These are phyloP conservation scores for Odontomachus brunneus DNA, from an alignment of 1,140 invertebrate species.

Conservation along the genomic window DNA sequence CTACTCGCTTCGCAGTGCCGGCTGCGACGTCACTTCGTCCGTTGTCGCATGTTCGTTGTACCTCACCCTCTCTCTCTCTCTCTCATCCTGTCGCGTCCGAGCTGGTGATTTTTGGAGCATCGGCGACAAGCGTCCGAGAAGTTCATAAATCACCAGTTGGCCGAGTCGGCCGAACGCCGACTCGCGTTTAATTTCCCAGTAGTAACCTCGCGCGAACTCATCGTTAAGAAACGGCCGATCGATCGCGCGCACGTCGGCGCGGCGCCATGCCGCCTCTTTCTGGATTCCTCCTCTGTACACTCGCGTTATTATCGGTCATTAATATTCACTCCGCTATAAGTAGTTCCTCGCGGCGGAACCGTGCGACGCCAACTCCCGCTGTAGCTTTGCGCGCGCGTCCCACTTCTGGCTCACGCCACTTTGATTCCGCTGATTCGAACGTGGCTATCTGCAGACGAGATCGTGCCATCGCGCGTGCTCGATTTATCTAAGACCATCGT, in stretches of 20 bases:
- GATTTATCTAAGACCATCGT: too few species aligned
- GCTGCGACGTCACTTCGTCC: constrained; percentile 17
- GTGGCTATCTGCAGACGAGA: too few species aligned
- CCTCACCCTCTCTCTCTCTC: constrained; percentile 11
- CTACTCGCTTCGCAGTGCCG: constrained; percentile 16
- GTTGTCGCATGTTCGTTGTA: constrained; percentile 42
- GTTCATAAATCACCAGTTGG: constrained; percentile 28
- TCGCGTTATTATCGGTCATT: constrained; percentile 1
- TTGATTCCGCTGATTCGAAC: too few species aligned
- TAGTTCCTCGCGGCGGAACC: too few species aligned
- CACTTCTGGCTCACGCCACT: too few species aligned
- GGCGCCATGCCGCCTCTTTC: neutral
- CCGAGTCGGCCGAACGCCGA: constrained; percentile 4
- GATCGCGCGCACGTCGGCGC: too few species aligned
- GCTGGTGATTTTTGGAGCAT: constrained; percentile 34
- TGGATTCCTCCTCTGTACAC: neutral
- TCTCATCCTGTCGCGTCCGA: too few species aligned
- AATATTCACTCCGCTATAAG: neutral
- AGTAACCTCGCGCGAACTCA: constrained; percentile 11
- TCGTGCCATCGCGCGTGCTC: too few species aligned
- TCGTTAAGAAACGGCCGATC: neutral
- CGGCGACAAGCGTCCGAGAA: constrained; percentile 31
- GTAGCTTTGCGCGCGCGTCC: too few species aligned
- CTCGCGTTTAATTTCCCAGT: constrained; percentile 39
- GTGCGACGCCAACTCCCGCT: too few species aligned